phyloP scores from a whole-genome alignment of 2,797 vertebrate species.

The Acanthurus lineatus region DNA sequence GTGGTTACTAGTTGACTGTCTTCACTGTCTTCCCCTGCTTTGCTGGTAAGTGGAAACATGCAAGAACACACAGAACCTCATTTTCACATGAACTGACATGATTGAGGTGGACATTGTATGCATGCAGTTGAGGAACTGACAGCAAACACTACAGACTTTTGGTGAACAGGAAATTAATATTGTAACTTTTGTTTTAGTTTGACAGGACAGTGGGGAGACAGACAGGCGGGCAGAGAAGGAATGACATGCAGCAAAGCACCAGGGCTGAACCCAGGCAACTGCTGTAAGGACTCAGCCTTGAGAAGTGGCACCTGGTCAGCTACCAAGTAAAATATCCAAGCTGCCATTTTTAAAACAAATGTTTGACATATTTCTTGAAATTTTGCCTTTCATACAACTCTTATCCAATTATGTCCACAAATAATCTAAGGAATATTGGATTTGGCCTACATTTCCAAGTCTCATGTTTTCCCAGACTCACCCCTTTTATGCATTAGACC shows the following conservation, averaged over 20 bases:
- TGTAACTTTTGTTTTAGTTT: not conserved
- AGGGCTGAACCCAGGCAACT: too few relatives aligned
- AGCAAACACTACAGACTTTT: not conserved
- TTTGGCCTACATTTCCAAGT: not conserved
- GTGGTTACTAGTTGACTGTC: conserved; percentile 15
- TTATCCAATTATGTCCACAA: not conserved
- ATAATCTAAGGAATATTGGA: not conserved
- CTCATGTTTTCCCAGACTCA: not conserved
- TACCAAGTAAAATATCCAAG: too few relatives aligned
- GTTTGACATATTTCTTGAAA: not conserved
- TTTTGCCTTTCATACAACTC: not conserved
- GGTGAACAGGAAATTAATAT: not conserved
- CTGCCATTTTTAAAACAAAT: not conserved
- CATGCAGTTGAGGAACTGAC: not conserved
- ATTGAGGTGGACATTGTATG: not conserved
- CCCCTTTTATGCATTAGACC: not conserved
- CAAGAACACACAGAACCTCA: conserved; percentile 29
- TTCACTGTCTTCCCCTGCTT: conserved; percentile 37
- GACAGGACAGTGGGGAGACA: too few relatives aligned
- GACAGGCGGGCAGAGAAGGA: too few relatives aligned
- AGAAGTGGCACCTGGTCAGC: too few relatives aligned
- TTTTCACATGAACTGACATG: conserved; percentile 36
- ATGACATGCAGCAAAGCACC: too few relatives aligned
- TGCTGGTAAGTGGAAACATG: conserved; percentile 46
- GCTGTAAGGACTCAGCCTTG: too few relatives aligned